Evolutionary conservation across 2,888 invertebrate genomes (phyloP), one percentile per base, ranked within the genome.

Genomic region (Cosmopolites sordidus): DNA sequence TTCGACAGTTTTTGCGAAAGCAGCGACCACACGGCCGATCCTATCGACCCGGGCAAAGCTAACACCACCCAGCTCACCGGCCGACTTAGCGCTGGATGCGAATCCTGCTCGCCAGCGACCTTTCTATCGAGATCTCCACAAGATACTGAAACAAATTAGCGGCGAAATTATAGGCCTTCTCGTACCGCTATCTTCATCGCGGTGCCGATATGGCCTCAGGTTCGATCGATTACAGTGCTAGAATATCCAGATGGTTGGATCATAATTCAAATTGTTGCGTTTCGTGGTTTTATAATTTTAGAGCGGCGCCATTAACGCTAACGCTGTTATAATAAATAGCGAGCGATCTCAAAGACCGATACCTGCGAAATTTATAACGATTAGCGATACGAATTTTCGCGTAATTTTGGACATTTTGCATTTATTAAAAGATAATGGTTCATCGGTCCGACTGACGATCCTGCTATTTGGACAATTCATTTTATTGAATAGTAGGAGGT

Each of bases 111-210:
- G 45, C 53, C 41, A 46, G 49, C 54, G 52, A 47, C 38, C 33
- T 50, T 51, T 55, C 62, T 66, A 65, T 66, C 62, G 65, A 69
- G 70, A 71, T 69, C 64, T 64, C 60, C 64, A 66, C 66, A 68
- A 70, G 74, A 74, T 74, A 73, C 69, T 69, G 70, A 69, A 73
- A 71, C 74, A 69, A 74, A 74, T 74, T 74, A 74, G 72, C 72
- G 63, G 64, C 64, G 68, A 73, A 73, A 74, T 74, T 74, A 74
- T 72, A 74, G 74, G 73, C 73, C 73, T 71, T 73, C 71, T 70
- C 69, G 68, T 67, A 72, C 73, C 73, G 74, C 73, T 73, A 74
- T 74, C 73, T 73, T 70, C 71, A 70, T 71, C 69, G 69, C 47
- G 48, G 51, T 51, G 68, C 65, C 65, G 67, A 66, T 68, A 65